These are phyloP conservation scores for Fabriciana adippe DNA, from an alignment of 2,888 invertebrate species.

Conservation along the genomic window DNA sequence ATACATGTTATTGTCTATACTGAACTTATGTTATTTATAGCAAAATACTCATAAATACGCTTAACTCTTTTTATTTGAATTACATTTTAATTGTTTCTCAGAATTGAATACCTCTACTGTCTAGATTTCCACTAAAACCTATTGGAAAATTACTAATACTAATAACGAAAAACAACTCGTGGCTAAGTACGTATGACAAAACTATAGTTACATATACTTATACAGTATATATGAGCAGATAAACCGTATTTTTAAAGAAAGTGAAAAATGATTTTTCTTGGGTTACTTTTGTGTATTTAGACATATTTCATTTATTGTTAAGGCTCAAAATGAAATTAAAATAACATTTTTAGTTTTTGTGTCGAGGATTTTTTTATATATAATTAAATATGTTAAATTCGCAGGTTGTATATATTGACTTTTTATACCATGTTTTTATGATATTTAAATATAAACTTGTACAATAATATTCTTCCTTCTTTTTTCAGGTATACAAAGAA, in stretches of 20 bases:
- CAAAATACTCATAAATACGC: neutral
- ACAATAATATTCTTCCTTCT: constrained; percentile 3
- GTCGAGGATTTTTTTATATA: too few relatives aligned
- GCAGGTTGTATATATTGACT: neutral
- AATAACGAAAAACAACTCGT: neutral
- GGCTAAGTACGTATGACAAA: too few relatives aligned
- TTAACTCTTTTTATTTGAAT: constrained; percentile 4
- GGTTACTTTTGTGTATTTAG: too few relatives aligned
- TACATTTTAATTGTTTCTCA: constrained; percentile 8
- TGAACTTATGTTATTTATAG: neutral
- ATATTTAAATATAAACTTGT: neutral
- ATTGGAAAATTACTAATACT: constrained; percentile 5
- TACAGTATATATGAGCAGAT: too few relatives aligned
- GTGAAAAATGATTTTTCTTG: too few relatives aligned
- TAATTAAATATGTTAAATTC: too few relatives aligned
- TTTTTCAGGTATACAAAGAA: constrained; percentile 10
- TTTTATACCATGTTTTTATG: neutral
- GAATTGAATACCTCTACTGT: constrained; percentile 13
- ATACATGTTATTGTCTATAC: constrained; percentile 5
- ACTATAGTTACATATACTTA: too few relatives aligned
- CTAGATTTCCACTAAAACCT: constrained; percentile 2
- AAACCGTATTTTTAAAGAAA: too few relatives aligned
- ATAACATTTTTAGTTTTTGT: too few relatives aligned
- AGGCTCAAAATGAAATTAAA: too few relatives aligned
- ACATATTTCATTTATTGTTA: too few relatives aligned